Conservation (phyloP, 2,888 invertebrate species). For the Notodonta dromedarius region DNA sequence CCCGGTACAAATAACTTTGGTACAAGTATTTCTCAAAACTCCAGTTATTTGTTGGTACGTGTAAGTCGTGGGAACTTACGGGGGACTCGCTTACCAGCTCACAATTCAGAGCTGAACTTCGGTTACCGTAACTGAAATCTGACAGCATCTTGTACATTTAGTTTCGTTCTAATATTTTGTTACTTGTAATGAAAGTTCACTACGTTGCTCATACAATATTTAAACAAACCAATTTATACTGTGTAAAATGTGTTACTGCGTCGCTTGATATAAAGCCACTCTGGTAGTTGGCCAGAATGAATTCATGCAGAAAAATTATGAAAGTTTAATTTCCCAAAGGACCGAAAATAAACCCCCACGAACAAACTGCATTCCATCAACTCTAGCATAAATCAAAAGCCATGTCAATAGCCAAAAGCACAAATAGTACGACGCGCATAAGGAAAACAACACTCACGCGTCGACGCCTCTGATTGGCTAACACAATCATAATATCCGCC, state of each 20-base stretch:
- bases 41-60: conserved; percentile 16
- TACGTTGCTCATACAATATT: conserved; percentile 7
- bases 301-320: too few relatives aligned
- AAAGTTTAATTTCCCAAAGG: too few relatives aligned
- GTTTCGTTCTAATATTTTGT: conserved; percentile 32
- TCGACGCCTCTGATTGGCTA: not conserved
- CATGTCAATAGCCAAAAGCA: not conserved
- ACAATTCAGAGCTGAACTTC: conserved; percentile 50
- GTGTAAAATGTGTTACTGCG: too few relatives aligned
- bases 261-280: too few relatives aligned
- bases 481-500: conserved; percentile 17
- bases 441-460: conserved; percentile 17
- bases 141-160: conserved; percentile 50
- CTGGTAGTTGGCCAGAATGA: too few relatives aligned
- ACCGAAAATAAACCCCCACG: too few relatives aligned
- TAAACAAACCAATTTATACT: conserved; percentile 9
- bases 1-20: not conserved
- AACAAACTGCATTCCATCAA: too few relatives aligned
- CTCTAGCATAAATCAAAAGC: too few relatives aligned
- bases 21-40: conserved; percentile 6
- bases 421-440: conserved; percentile 19
- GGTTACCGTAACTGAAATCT: conserved; percentile 47
- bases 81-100: conserved; percentile 47
- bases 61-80: conserved; percentile 23
- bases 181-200: conserved; percentile 36